Evolutionary conservation across 2,797 vertebrate genomes (phyloP), one percentile per base, ranked within the genome.

Genomic region (Botia kubotai): DNA sequence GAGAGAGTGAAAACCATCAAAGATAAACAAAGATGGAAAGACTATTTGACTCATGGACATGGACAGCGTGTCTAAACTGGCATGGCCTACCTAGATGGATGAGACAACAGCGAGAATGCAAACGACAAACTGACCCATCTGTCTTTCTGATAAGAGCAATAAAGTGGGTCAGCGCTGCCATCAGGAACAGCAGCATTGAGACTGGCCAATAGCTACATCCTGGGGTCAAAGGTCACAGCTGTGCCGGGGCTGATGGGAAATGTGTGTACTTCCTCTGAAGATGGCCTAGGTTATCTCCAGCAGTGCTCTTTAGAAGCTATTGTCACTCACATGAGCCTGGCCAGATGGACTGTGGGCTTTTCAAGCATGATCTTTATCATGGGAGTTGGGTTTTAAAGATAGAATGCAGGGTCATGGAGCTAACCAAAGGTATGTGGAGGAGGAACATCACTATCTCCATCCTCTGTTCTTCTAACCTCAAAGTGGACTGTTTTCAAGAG

Each of bases 361-460:
- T 23, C 75, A 60, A 43, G 72, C 29, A 71, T 55, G 76, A 82
- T 69, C 75, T 63, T 75, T 75, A 55, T 66, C 63, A 65, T 1
- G 0, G 87, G 83, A 63, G 84, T 81, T 72, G 57, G 69, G 70
- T 74, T 79, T 83, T 79, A 77, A 87, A 83, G 75, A 81, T 77
- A 63, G 70, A 82, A 86, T 86, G 39, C 72, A 81, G 79, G 74
- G 81, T 83, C 63, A 83, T 0, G 72, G 91, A 89, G 90, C 88
- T 87, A 80, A 16, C 14, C 77, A 87, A 78, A 84, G 90, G 85
- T 88, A 88, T 84, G 85, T 80, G 8, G 69, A 90, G 90, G 89
- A 92, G 87, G 80, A 92, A 90, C 12, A 10, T 19, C 21, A 50
- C 26, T 83, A 72, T 46, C 36, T 57, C n/a, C 12, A 74, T 53